A percentile compares a stretch with the other conserved stretches of the same genome.
These are phyloP conservation scores for Coturnix japonica DNA, from an alignment of 2,113 vertebrate species.

Conservation along the genomic window DNA sequence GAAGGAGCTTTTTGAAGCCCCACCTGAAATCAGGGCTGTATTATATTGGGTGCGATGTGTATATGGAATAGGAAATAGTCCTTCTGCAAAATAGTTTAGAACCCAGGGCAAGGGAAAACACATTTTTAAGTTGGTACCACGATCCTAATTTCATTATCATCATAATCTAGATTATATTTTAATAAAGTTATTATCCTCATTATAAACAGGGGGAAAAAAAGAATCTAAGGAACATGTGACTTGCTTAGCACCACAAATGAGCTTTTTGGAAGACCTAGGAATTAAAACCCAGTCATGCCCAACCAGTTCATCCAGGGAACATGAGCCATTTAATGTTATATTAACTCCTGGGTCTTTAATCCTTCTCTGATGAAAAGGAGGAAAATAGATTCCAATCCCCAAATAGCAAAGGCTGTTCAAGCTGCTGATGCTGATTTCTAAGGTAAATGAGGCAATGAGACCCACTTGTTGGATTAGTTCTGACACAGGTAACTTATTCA, in stretches of 20 bases:
- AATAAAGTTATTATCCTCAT: neutral
- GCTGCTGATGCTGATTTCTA: neutral
- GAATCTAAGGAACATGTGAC: accelerated
- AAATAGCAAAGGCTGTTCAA: neutral
- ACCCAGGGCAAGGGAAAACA: neutral
- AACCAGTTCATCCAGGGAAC: neutral
- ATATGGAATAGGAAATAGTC: neutral
- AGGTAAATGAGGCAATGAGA: neutral
- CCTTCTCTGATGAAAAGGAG: neutral
- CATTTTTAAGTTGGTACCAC: neutral
- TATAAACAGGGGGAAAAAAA: neutral
- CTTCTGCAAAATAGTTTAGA: neutral
- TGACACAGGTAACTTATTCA: neutral
- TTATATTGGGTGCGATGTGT: neutral
- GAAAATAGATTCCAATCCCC: neutral
- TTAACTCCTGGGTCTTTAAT: neutral
- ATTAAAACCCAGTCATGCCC: neutral
- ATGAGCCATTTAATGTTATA: neutral
- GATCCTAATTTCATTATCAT: neutral
- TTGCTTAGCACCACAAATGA: neutral
- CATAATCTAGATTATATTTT: neutral
- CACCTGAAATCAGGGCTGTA: neutral
- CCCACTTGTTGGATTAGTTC: neutral
- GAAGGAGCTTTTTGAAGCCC: neutral
- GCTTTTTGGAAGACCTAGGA: neutral